These are phyloP conservation scores for Ochotona princeps DNA, from an alignment of 2,113 vertebrate genomes.

Conservation along the genomic window DNA sequence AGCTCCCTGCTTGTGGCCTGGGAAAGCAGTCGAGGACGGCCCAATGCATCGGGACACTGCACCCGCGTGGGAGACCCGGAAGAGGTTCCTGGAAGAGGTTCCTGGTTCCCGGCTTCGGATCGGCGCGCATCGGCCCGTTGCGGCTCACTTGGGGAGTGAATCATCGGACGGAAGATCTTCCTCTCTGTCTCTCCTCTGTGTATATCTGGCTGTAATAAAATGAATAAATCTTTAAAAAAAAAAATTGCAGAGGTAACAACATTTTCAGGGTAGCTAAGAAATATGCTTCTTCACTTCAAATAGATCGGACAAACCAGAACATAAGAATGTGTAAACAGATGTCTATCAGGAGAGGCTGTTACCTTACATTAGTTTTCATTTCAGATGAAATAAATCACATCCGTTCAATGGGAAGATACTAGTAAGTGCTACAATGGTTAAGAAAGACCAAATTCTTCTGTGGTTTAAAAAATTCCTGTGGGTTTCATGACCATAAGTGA, in stretches of 20 bases:
- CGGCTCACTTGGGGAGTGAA: too few relatives aligned
- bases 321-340: not conserved
- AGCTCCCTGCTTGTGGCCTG: too few relatives aligned
- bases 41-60: too few relatives aligned
- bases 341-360: not conserved
- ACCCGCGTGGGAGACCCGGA: too few relatives aligned
- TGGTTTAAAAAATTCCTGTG: not conserved
- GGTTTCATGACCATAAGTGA: constrained; percentile 7
- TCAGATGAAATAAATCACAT: constrained; percentile 21
- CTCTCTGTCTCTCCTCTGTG: too few relatives aligned
- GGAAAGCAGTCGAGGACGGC: too few relatives aligned
- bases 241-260: not conserved
- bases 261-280: not conserved
- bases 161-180: too few relatives aligned
- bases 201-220: too few relatives aligned
- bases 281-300: constrained; percentile 18
- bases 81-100: too few relatives aligned
- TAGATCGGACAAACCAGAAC: not conserved
- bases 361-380: not conserved
- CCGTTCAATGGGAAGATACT: not conserved
- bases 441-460: not conserved
- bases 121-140: too few relatives aligned
- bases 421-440: not conserved
- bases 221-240: too few relatives aligned
- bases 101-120: too few relatives aligned